Evolutionary conservation across 53 echinoderm and acorn worm species (phyloP).

Genomic region (Arbacia lixula): DNA sequence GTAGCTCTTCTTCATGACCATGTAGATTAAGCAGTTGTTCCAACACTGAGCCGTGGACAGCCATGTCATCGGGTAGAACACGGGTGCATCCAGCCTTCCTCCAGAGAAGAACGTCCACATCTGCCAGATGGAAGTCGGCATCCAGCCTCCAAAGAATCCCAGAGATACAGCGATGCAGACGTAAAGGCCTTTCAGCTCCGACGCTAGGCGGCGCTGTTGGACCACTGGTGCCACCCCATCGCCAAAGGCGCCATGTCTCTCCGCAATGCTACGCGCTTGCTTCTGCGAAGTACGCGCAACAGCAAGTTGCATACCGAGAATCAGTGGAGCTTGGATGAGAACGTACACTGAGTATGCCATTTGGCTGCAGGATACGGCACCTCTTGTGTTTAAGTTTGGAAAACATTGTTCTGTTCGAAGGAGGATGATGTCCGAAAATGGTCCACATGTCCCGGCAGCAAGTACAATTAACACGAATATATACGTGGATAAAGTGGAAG

Average conservation of each 20-base stretch:
- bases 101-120: neutral
- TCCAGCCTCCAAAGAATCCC: slow-evolving; percentile 4
- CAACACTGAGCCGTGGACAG: neutral
- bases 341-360: neutral
- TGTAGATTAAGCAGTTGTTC: slow-evolving; percentile 8
- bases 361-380: neutral
- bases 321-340: neutral
- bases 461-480: neutral
- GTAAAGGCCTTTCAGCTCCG: slow-evolving; percentile 14
- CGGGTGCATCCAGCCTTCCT: neutral
- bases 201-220: neutral
- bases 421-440: neutral
- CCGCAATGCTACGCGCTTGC: slow-evolving; percentile 2
- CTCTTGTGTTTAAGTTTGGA: neutral
- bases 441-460: neutral
- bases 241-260: neutral
- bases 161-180: neutral
- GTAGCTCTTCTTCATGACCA: slow-evolving; percentile 18
- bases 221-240: neutral
- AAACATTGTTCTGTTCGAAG: neutral
- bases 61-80: neutral
- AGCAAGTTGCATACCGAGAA: slow-evolving; percentile 1
- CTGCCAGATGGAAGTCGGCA: neutral
- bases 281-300: slow-evolving; percentile 4
- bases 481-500: neutral